These are phyloP conservation scores for Cygnus atratus DNA, from an alignment of 2,113 vertebrate genomes.

Conservation along the genomic window DNA sequence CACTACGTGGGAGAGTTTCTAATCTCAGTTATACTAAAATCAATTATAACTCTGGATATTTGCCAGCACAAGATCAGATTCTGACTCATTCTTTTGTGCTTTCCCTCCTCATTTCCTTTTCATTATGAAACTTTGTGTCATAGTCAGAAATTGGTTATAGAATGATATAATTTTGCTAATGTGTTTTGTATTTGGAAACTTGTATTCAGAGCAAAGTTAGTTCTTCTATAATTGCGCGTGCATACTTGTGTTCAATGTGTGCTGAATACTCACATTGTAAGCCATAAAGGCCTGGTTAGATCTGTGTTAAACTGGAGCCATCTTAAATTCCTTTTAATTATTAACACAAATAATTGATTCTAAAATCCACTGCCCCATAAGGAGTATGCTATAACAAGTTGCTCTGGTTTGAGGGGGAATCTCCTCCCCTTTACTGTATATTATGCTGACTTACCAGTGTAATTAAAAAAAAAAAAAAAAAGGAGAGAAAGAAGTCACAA, in stretches of 20 bases:
- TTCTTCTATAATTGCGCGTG: neutral
- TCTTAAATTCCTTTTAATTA: neutral
- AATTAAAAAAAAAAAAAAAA: neutral
- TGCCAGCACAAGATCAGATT: slow-evolving; percentile 5
- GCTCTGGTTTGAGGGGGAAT: neutral
- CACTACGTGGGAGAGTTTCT: neutral
- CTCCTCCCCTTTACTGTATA: neutral
- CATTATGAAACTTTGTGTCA: neutral
- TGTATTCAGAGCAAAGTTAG: neutral
- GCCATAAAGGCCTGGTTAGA: neutral
- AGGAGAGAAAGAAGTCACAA: neutral
- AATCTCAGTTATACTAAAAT: neutral
- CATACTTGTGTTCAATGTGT: neutral
- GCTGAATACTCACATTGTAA: neutral
- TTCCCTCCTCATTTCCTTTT: neutral
- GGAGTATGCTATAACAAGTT: neutral
- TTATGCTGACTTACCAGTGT: neutral
- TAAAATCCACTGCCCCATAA: neutral
- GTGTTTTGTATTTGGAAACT: neutral
- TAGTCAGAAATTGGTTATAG: neutral
- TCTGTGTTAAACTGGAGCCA: neutral
- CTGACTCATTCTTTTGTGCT: neutral
- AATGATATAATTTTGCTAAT: neutral
- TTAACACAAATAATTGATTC: neutral
- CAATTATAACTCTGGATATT: neutral